A percentile compares a stretch with the other conserved stretches of the same genome.
phyloP scores from a whole-genome alignment of 23 tunicate species.

The Trididemnum nubilum region DNA sequence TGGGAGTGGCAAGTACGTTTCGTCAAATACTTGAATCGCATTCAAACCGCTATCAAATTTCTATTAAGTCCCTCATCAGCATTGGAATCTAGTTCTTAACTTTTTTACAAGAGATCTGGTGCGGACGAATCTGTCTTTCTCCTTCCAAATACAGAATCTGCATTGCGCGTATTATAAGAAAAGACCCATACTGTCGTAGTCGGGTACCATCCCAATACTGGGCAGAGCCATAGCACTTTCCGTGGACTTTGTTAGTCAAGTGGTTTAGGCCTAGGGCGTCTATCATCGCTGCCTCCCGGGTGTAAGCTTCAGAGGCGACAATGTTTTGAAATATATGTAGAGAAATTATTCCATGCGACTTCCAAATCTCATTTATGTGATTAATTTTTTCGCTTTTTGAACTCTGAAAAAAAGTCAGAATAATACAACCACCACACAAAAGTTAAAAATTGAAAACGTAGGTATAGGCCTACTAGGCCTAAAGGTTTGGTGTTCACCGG shows the following conservation, averaged over 20 bases:
- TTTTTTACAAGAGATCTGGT: conserved; percentile 28
- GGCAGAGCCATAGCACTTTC: conserved; percentile 75
- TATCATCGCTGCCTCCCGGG: conserved; percentile 95
- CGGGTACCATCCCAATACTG: conserved; percentile 54
- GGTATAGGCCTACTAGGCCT: too few relatives aligned
- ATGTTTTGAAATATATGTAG: conserved; percentile 83
- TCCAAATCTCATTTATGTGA: conserved; percentile 84
- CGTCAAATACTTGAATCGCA: too few relatives aligned
- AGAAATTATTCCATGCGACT: conserved; percentile 66
- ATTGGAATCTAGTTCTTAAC: background rate
- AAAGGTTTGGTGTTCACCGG: too few relatives aligned
- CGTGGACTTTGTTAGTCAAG: conserved; percentile 67
- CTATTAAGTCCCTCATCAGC: too few relatives aligned
- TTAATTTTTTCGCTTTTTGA: conserved; percentile 52
- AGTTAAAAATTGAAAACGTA: background rate
- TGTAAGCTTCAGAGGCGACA: conserved; percentile 76
- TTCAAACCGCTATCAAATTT: too few relatives aligned
- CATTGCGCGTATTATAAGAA: conserved; percentile 61
- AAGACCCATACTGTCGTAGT: conserved; percentile 62
- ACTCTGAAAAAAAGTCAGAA: conserved; percentile 6
- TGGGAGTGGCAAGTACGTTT: too few relatives aligned
- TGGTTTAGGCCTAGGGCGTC: conserved; percentile 81
- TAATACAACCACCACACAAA: background rate
- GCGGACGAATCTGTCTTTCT: conserved; percentile 76
- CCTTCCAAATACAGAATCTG: conserved; percentile 78